Evolutionary conservation across 2,797 vertebrate species (phyloP), one percentile per base, ranked within the genome.

Genomic region (Odontamblyopus lacepedii): DNA sequence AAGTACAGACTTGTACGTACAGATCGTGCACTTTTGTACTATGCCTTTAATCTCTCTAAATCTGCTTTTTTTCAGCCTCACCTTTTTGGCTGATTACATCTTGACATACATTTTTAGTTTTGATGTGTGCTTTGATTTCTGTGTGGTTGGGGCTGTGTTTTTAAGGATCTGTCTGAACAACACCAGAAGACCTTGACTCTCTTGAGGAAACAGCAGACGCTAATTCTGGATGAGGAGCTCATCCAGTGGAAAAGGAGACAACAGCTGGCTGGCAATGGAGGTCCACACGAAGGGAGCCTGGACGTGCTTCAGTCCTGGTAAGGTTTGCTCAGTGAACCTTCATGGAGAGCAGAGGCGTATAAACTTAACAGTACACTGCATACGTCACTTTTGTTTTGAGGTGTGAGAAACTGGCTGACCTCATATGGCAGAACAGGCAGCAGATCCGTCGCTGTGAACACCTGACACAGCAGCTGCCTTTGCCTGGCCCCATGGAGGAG

Each of bases 161-260:
- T 13, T 2, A 67, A 98, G 97, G 96, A 97, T 78, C 85, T 98
- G 87, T 95, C 96, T 0, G 96, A 98, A 87, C 98, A 98, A 85
- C 96, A 98, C 83, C 96, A 98, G 88, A 96, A 95, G 90, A 97
- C 95, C 0, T 83, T 98, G 85, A 90, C 93, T 74, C 86, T 97
- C 81, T 92, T 97, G 81, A 93, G 95, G 73, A 98, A 98, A 81
- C 97, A 98, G 83, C 97, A 99, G 90, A 96, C 96, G 0, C 92
- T 97, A 82, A 98, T 99, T 55, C 92, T 98, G 80, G 97, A 98
- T 0, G 97, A 98, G 0, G 97, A 99, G 74, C 92, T 99, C 87
- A 99, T 99, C 73, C 97, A 98, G 88, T 98, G 97, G 97, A 98
- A 98, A 89, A 93, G 97, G 73, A 91, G 97, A 70, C 97, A 99